A percentile compares a stretch with the other conserved stretches of the same genome.
phyloP scores from a whole-genome alignment of 2,797 vertebrate species.

The Phrynocephalus vlangalii region DNA sequence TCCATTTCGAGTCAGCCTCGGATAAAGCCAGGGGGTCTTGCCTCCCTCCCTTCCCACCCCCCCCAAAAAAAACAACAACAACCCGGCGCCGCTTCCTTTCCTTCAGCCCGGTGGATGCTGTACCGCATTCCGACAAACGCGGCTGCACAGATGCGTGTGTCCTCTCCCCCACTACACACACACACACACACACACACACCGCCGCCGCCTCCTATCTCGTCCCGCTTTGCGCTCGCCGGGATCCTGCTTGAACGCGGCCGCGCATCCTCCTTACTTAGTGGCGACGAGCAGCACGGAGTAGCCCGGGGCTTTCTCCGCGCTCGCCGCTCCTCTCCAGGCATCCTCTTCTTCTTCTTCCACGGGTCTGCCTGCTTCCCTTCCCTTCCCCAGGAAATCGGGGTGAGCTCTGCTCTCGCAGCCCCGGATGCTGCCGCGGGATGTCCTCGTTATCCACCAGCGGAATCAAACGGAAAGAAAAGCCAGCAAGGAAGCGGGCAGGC shows the following conservation, averaged over 20 bases:
- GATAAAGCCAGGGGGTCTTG: no score
- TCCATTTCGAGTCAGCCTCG: neutral
- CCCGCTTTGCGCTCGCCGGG: neutral
- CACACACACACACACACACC: no score
- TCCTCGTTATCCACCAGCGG: conserved; percentile 32
- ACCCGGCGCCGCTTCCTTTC: neutral
- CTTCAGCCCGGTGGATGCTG: neutral
- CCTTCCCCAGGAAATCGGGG: conserved; percentile 45
- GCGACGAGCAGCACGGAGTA: neutral
- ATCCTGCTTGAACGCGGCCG: neutral
- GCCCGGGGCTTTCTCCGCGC: neutral
- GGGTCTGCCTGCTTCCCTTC: conserved; percentile 25
- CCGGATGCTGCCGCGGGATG: neutral
- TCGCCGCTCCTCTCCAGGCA: conserved; percentile 31
- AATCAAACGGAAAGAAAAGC: no score
- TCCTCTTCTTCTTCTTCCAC: conserved; percentile 49
- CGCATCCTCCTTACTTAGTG: neutral
- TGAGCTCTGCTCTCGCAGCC: conserved; percentile 38
- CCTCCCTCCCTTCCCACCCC: neutral
- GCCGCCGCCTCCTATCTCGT: neutral
- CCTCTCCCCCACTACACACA: neutral
- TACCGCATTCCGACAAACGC: conserved; percentile 30
- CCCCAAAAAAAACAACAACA: neutral
- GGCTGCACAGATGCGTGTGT: neutral
- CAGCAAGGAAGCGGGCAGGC: no score